Base-by-base conservation (phyloP, 2,888 invertebrate genomes). In the Minunthozetes semirufus region DNA sequence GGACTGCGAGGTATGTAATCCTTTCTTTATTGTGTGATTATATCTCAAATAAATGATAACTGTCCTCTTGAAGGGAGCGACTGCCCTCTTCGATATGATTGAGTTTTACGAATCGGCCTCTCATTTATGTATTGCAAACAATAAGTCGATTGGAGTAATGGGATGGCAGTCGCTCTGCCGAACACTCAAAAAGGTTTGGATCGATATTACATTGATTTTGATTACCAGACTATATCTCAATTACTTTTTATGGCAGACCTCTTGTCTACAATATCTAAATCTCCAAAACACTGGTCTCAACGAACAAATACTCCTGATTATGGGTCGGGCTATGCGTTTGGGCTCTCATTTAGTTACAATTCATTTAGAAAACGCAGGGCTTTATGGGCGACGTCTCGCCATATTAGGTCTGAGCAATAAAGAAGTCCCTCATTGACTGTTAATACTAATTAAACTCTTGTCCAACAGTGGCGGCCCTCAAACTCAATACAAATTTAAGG, bases 51-150 rank as follows among this genome's bases (percentile, higher is more conserved):
- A n/a, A 33, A 33, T 33, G 33, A 8, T 33, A 33, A n/a, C n/a
- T n/a, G n/a, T 33, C 8, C 33, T 33, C 4, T 33, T 68, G 4
- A 4, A 50, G 85, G 85, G 87, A 76, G 86, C 89, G 59, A 89
- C 90, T 80, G 90, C 92, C 61, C 82, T 94, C 73, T 93, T 92
- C 82, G 93, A 94, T 82, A 93, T 94, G 91, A 87, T 94, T 77
- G 94, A 94, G 82, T 94, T 91, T 83, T 94, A 94, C 83, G 93
- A 94, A 82, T 91, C 93, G 63, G 88, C 90, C 0, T 85, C 87
- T 0, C 87, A 88, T 78, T 83, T 94, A 77, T 89, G 90, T 82
- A 88, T 94, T 78, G 89, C 89, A 46, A 89, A 88, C 72, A 93
- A 92, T 82, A 85, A 88, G 76, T 86, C 87, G 79, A 90, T 93